phyloP scores from a whole-genome alignment of 2,888 invertebrate genomes.

The Drosophila borborema region DNA sequence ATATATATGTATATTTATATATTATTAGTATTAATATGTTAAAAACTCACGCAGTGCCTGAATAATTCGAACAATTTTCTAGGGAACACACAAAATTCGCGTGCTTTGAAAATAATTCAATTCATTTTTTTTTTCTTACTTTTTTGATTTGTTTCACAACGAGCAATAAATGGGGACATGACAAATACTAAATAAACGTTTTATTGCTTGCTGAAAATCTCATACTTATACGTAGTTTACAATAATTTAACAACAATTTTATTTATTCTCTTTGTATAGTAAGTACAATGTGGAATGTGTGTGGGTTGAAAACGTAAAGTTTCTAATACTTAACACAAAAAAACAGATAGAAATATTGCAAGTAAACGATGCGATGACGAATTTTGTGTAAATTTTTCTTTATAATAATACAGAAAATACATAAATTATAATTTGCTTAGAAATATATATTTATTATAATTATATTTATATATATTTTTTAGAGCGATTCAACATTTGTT shows the following conservation, averaged over 20 bases:
- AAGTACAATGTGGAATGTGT: constrained; percentile 75
- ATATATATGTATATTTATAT: constrained; percentile 18
- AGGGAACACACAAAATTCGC: constrained; percentile 23
- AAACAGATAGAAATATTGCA: constrained; percentile 62
- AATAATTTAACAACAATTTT: constrained; percentile 64
- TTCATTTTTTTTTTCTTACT: constrained; percentile 8
- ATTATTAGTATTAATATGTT: constrained; percentile 21
- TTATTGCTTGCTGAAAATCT: constrained; percentile 52
- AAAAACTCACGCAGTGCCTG: constrained; percentile 43
- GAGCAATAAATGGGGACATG: constrained; percentile 39
- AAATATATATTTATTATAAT: constrained; percentile 34
- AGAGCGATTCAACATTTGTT: constrained; percentile 43
- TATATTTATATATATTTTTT: constrained; percentile 30
- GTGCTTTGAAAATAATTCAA: constrained; percentile 33
- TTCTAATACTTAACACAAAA: constrained; percentile 64
- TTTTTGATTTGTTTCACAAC: constrained; percentile 41
- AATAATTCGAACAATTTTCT: constrained; percentile 37
- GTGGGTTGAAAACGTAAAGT: constrained; percentile 53
- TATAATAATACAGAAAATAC: constrained; percentile 62
- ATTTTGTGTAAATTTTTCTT: constrained; percentile 25
- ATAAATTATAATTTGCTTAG: constrained; percentile 55
- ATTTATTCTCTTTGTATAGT: constrained; percentile 29
- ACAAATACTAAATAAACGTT: constrained; percentile 24
- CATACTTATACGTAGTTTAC: constrained; percentile 49
- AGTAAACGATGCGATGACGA: constrained; percentile 58